A percentile compares a stretch with the other conserved stretches of the same genome.
These are phyloP conservation scores for Sprattus sprattus DNA, from an alignment of 2,113 vertebrate species.

Conservation along the genomic window DNA sequence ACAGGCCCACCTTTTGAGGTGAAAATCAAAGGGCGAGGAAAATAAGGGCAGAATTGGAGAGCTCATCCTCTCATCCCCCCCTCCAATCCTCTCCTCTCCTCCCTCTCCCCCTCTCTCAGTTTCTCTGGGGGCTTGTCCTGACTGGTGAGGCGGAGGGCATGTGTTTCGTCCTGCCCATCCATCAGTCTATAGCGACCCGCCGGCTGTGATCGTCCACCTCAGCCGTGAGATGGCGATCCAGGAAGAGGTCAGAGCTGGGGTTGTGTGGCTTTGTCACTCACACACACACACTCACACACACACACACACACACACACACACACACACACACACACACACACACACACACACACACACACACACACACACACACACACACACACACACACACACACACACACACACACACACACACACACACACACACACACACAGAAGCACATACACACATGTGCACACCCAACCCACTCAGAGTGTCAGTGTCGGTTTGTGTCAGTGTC, in stretches of 20 bases:
- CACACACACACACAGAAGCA: background rate
- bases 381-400: conserved; percentile 25
- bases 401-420: conserved; percentile 25
- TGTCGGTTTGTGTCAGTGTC: conserved; percentile 33
- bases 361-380: background rate
- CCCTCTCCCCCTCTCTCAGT: background rate
- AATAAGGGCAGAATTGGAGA: conserved; percentile 7
- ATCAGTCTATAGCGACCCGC: conserved; percentile 17
- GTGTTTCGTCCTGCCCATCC: conserved; percentile 13
- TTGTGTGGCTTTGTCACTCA: background rate
- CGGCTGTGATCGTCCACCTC: background rate
- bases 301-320: background rate
- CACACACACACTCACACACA: conserved; percentile 10
- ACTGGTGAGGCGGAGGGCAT: conserved; percentile 32
- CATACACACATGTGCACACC: conserved; percentile 27
- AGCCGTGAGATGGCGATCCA: background rate
- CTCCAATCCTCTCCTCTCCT: background rate
- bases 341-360: background rate
- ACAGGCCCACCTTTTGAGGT: background rate
- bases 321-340: background rate
- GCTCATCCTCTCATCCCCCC: background rate
- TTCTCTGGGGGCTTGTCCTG: background rate
- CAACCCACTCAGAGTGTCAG: background rate
- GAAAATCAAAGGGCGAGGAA: conserved; percentile 30
- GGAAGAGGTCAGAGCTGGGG: background rate